These are phyloP conservation scores for Dolichotis patagonum DNA, from an alignment of 2,113 vertebrate genomes.

Conservation along the genomic window DNA sequence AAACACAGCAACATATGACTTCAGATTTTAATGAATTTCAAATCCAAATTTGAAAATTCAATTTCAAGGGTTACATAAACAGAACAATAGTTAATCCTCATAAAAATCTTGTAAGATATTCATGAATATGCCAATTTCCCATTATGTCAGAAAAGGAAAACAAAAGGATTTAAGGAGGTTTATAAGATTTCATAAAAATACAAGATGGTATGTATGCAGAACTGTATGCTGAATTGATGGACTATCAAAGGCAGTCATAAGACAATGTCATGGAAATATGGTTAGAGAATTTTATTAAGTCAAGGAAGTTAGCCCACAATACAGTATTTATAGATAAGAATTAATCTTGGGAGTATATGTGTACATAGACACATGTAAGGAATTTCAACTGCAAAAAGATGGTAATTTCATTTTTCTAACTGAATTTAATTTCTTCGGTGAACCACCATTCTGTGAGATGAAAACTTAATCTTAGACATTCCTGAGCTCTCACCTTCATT, in stretches of 20 bases:
- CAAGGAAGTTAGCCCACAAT: background rate
- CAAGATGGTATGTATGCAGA: background rate
- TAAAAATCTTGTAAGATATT: constrained; percentile 7
- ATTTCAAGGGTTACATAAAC: constrained; percentile 8
- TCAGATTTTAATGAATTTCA: constrained; percentile 20
- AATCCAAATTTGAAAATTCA: constrained; percentile 12
- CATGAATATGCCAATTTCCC: background rate
- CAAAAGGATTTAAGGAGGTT: background rate
- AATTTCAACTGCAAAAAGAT: background rate
- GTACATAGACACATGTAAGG: too few relatives aligned
- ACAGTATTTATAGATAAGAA: background rate
- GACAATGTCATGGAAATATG: background rate
- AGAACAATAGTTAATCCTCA: constrained; percentile 13
- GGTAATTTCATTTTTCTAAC: background rate
- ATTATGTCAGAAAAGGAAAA: constrained; percentile 10
- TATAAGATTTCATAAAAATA: background rate
- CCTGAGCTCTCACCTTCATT: background rate
- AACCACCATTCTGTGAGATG: background rate
- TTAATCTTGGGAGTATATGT: background rate
- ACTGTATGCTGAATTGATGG: too few relatives aligned
- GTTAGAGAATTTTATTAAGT: background rate
- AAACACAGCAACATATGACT: background rate
- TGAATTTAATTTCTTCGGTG: constrained; percentile 12
- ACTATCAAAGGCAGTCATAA: background rate
- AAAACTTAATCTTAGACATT: constrained; percentile 11